Base-by-base conservation (phyloP, 2,888 invertebrate genomes). In the Sinodicranocentrus sp. region DNA sequence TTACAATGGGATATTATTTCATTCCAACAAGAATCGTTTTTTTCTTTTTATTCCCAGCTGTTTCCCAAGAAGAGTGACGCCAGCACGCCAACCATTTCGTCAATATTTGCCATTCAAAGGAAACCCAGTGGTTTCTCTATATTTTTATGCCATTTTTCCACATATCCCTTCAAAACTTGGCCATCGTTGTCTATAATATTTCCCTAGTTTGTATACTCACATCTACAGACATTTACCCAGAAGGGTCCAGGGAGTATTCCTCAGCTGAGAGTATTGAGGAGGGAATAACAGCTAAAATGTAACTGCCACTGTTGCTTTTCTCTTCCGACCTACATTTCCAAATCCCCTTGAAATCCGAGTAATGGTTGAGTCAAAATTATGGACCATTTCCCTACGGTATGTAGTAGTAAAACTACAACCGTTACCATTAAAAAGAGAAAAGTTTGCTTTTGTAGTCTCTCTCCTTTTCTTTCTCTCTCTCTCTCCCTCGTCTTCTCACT, bases 311-410 rank as follows among this genome's bases (percentile, higher is more conserved):
- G 63, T 75, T 75, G 75, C 68, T 54, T 78, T 70, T 44, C 71
- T 39, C 28, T 70, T 52, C 54, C 65, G 83, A 77, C 83, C 83
- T 77, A 63, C 39, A 77, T 77, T 83, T 28, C 65, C 39, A 76
- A 83, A 83, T 83, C 83, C 83, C 76, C 61, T 57, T 65, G 77
- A 83, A 83, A 83, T 83, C 83, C 83, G 48, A 72, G 72, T 80
- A 80, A 72, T 72, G 71, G 79, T 23, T 21, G 65, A 54, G 65
- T 72, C 52, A 80, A 80, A 80, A 80, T 80, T 80, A 80, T 80
- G 79, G 79, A 61, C 65, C 72, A 72, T 80, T 79, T 72, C 79
- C 72, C 79, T 72, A 80, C 72, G 72, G 79, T 80, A 70, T 59
- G 61, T 70, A 70, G 78, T 71, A 79, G 71, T 79, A 79, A 79